These are phyloP conservation scores for Hipparchia semele DNA, from an alignment of 2,888 invertebrate genomes.

Conservation along the genomic window DNA sequence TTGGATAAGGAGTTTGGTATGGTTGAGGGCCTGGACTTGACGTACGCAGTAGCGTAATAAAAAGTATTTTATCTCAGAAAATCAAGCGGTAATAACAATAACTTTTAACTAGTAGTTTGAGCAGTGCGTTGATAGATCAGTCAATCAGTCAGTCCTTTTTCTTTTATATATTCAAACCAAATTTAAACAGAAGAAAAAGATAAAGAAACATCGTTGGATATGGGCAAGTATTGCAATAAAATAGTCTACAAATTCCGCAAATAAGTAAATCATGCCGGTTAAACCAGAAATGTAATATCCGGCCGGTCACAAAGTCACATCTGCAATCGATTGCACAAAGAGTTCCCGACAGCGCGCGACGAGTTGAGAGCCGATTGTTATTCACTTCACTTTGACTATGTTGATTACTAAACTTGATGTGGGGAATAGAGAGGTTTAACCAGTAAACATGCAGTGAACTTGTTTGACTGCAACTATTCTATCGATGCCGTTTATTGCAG, in stretches of 20 bases:
- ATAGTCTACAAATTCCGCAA: background rate
- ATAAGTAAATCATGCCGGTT: background rate
- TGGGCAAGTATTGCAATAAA: background rate
- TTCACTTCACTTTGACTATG: conserved; percentile 15
- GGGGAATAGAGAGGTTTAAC: background rate
- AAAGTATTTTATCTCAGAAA: too few species aligned
- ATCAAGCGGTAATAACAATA: too few species aligned
- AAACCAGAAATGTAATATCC: background rate
- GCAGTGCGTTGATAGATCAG: too few species aligned
- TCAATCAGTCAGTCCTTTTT: too few species aligned
- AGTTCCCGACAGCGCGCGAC: background rate
- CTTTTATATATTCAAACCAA: too few species aligned
- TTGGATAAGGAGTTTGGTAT: too few species aligned
- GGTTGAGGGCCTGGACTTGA: too few species aligned
- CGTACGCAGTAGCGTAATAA: too few species aligned
- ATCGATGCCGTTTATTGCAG: too few species aligned
- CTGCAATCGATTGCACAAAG: conserved; percentile 7
- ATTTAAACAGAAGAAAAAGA: too few species aligned
- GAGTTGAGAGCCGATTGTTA: background rate
- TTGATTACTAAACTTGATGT: background rate
- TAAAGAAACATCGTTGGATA: background rate
- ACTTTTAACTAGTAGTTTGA: too few species aligned
- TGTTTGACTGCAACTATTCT: too few species aligned
- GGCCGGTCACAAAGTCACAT: background rate
- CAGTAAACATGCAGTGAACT: background rate